Evolutionary conservation across 2,888 invertebrate genomes (phyloP).

Genomic region (Leucania comma): DNA sequence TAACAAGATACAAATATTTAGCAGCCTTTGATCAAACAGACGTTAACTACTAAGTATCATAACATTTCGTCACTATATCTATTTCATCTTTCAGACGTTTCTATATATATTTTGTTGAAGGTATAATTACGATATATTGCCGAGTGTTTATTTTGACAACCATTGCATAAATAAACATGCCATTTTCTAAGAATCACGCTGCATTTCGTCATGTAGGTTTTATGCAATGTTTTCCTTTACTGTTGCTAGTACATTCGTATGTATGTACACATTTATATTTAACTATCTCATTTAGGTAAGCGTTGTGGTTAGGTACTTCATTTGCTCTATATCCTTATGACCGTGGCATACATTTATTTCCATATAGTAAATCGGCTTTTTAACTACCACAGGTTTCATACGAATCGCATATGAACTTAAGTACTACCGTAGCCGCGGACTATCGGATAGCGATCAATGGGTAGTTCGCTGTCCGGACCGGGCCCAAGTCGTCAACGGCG

Average conservation of each 20-base stretch:
- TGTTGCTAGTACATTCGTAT: too few species aligned
- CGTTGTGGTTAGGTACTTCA: not conserved
- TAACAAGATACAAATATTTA: not conserved
- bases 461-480: too few species aligned
- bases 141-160: conserved; percentile 22
- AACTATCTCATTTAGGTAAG: not conserved
- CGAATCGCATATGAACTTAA: not conserved
- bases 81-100: not conserved
- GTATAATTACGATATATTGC: not conserved
- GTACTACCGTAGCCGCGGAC: too few species aligned
- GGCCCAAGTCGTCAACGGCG: too few species aligned
- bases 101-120: not conserved
- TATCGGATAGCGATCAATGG: too few species aligned
- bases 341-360: not conserved
- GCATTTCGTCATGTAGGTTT: conserved; percentile 31
- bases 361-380: not conserved
- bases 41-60: not conserved
- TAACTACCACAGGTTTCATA: not conserved
- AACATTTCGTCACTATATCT: not conserved
- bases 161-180: conserved; percentile 32
- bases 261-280: not conserved
- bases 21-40: not conserved
- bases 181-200: conserved; percentile 38
- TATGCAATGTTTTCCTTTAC: conserved; percentile 41
- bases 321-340: not conserved